Percentiles rank a stretch among this genome's conserved stretches.
Conservation (phyloP, 2,113 vertebrate species). For the Tetraodon nigroviridis region DNA sequence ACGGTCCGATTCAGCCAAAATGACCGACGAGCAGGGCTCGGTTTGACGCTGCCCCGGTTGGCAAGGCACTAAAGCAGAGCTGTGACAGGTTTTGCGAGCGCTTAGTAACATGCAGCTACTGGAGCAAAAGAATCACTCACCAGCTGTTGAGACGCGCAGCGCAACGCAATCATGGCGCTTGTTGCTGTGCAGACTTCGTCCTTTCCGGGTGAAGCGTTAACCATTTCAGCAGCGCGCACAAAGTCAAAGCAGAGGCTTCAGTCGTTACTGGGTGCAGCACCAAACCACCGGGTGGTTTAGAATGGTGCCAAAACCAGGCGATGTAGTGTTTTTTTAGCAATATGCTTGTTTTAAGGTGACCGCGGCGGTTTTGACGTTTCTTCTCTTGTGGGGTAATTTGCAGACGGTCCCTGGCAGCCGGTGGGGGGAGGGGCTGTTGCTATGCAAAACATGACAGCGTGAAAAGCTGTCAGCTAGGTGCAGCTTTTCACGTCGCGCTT, state of each 20-base stretch:
- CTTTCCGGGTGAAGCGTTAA: constrained; percentile 69
- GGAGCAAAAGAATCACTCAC: constrained; percentile 73
- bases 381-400: constrained; percentile 23
- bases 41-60: constrained; percentile 50
- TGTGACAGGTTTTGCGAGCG: constrained; percentile 71
- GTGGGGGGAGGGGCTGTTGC: constrained; percentile 73
- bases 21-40: constrained; percentile 29
- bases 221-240: constrained; percentile 44
- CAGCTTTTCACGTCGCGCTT: constrained; percentile 24
- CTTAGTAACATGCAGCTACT: constrained; percentile 76
- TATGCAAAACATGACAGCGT: constrained; percentile 78
- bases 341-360: neutral
- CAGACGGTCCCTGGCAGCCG: constrained; percentile 51
- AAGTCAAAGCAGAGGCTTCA: rapidly evolving
- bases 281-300: too few species aligned
- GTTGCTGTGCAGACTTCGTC: constrained; percentile 81
- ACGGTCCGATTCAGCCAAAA: constrained; percentile 38
- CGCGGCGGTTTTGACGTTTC: constrained; percentile 43
- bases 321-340: neutral
- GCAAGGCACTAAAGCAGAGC: constrained; percentile 51
- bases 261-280: too few species aligned
- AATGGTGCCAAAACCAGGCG: too few species aligned
- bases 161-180: constrained; percentile 78
- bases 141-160: constrained; percentile 68
- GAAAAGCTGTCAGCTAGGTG: constrained; percentile 65